Conservation (phyloP, 2,888 invertebrate species). For the Chaitophorus viminalis region DNA sequence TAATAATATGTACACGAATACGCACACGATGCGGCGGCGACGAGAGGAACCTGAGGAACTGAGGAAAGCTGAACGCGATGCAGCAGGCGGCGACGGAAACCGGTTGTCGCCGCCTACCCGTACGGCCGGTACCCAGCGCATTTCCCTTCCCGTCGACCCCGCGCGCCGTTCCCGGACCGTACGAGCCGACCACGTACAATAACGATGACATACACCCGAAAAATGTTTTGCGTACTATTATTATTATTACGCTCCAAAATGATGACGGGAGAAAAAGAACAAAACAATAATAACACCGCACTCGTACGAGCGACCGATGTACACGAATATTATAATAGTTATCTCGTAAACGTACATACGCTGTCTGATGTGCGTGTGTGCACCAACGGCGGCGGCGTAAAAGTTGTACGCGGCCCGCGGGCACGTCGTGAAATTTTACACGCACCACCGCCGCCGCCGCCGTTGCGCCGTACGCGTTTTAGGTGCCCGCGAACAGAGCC, state of each 20-base stretch:
- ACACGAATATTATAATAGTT: too few relatives aligned
- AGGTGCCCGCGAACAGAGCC: background rate
- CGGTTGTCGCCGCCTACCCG: slow-evolving; percentile 19
- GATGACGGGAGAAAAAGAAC: background rate
- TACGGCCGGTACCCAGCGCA: background rate
- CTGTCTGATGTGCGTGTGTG: background rate
- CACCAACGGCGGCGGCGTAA: background rate
- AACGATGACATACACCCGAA: slow-evolving; percentile 28
- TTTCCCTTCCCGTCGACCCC: background rate
- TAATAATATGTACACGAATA: too few relatives aligned
- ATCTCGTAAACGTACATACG: background rate
- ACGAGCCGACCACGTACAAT: background rate
- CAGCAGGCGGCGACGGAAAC: slow-evolving; percentile 20
- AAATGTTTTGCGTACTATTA: background rate
- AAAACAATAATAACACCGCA: background rate
- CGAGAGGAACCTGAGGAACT: too few relatives aligned
- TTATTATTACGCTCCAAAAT: too few relatives aligned
- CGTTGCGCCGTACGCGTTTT: background rate
- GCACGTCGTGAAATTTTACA: slow-evolving; percentile 27
- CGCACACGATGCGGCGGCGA: background rate
- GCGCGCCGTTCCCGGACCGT: too few relatives aligned
- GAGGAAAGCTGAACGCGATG: slow-evolving; percentile 12
- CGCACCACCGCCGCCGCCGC: slow-evolving; percentile 5
- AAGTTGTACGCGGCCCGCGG: slow-evolving; percentile 30
- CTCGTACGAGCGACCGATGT: background rate